Percentiles rank a stretch among this genome's conserved stretches.
phyloP scores from a whole-genome alignment of 1,140 invertebrate genomes.

The Panagrolaimus sp. region DNA sequence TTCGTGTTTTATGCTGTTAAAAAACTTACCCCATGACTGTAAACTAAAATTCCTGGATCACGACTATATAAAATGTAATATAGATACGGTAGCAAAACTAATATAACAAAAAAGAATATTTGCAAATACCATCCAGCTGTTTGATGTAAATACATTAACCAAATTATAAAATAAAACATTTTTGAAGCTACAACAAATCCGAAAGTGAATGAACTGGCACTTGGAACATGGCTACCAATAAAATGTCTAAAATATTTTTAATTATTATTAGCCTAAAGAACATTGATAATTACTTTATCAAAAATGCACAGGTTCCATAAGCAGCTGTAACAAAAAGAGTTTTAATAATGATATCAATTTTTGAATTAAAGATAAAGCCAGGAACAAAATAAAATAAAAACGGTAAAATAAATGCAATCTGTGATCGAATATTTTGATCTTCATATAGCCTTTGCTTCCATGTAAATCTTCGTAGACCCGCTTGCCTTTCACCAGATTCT shows the following conservation, averaged over 20 bases:
- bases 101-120: conserved; percentile 4
- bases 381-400: conserved; percentile 81
- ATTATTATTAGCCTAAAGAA: background rate
- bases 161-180: background rate
- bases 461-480: conserved; percentile 35
- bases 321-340: conserved; percentile 58
- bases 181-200: conserved; percentile 1
- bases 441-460: conserved; percentile 67
- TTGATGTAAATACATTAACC: conserved; percentile 10
- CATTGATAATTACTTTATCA: conserved; percentile 19
- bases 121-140: conserved; percentile 10
- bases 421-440: conserved; percentile 63
- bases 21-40: conserved; percentile 34
- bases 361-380: conserved; percentile 75
- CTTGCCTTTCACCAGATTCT: conserved; percentile 42
- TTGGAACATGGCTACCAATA: background rate
- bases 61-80: conserved; percentile 16
- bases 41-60: conserved; percentile 43
- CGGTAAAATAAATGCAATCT: conserved; percentile 65
- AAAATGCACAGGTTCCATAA: conserved; percentile 5
- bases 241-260: background rate
- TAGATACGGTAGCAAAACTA: conserved; percentile 5
- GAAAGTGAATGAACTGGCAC: background rate
- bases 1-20: too few relatives aligned
- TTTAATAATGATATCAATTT: conserved; percentile 73